A percentile compares a stretch with the other conserved stretches of the same genome.
phyloP scores from a whole-genome alignment of 2,113 vertebrate species.

The Nothoprocta perdicaria region DNA sequence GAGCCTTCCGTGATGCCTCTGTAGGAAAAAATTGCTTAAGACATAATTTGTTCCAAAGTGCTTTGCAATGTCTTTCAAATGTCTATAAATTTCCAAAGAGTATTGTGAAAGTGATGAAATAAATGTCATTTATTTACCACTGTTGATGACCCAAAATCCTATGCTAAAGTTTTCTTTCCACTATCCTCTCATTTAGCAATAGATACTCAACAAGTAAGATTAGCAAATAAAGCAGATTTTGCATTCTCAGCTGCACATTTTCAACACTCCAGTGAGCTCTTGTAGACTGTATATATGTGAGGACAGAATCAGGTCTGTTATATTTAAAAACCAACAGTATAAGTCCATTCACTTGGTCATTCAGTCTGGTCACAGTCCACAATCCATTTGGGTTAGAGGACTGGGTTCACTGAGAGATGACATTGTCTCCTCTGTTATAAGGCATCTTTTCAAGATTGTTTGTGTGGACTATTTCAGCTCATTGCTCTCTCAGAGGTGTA shows the following conservation, averaged over 20 bases:
- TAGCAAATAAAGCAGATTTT: background rate
- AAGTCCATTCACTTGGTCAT: background rate
- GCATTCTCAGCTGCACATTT: background rate
- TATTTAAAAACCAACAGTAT: background rate
- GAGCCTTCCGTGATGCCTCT: background rate
- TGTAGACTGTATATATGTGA: background rate
- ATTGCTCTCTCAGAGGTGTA: background rate
- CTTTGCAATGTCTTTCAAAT: background rate
- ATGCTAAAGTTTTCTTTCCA: background rate
- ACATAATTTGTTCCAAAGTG: background rate
- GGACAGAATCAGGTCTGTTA: background rate
- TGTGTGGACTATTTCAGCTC: background rate
- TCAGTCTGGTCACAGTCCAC: background rate
- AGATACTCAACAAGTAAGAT: background rate
- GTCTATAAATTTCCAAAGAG: background rate
- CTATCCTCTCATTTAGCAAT: background rate
- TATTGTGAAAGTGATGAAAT: background rate
- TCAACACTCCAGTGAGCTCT: background rate
- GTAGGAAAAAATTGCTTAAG: background rate
- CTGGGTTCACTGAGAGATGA: background rate
- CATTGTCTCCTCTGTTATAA: background rate
- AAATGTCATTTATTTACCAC: background rate
- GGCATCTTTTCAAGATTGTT: background rate
- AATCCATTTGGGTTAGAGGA: background rate
- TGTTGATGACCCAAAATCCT: background rate